A percentile compares a stretch with the other conserved stretches of the same genome.
phyloP scores from a whole-genome alignment of 35 echinoderm and acorn worm genomes.

The Eucidaris tribuloides region DNA sequence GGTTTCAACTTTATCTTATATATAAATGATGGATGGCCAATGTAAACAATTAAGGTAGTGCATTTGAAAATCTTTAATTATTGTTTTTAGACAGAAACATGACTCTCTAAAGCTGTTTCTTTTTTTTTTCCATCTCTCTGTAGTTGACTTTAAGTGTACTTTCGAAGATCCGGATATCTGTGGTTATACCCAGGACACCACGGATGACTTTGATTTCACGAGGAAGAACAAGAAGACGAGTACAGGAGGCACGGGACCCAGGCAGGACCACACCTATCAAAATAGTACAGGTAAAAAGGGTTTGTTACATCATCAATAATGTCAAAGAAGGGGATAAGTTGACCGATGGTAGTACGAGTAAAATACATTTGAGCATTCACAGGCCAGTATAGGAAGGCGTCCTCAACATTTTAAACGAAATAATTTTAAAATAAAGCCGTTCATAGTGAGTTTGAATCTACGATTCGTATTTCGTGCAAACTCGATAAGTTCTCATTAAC shows the following conservation, averaged over 20 bases:
- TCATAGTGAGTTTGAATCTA: neutral
- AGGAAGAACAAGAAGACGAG: neutral
- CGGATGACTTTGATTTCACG: constrained; percentile 35
- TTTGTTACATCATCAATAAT: neutral
- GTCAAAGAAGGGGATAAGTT: neutral
- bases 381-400: too few species aligned
- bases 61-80: too few species aligned
- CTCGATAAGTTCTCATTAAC: neutral
- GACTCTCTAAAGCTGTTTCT: too few species aligned
- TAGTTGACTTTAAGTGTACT: constrained; percentile 1
- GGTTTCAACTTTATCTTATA: too few species aligned
- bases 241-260: constrained; percentile 12
- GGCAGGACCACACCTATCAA: constrained; percentile 35
- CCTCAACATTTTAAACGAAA: neutral
- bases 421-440: neutral
- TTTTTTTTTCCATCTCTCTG: too few species aligned
- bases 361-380: neutral
- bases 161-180: constrained; percentile 27
- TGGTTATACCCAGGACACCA: constrained; percentile 29
- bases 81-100: too few species aligned
- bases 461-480: neutral
- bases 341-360: neutral
- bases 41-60: too few species aligned
- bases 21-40: too few species aligned
- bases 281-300: neutral